Conservation (phyloP, 2,797 vertebrate species). For the Hippocampus kuda region DNA sequence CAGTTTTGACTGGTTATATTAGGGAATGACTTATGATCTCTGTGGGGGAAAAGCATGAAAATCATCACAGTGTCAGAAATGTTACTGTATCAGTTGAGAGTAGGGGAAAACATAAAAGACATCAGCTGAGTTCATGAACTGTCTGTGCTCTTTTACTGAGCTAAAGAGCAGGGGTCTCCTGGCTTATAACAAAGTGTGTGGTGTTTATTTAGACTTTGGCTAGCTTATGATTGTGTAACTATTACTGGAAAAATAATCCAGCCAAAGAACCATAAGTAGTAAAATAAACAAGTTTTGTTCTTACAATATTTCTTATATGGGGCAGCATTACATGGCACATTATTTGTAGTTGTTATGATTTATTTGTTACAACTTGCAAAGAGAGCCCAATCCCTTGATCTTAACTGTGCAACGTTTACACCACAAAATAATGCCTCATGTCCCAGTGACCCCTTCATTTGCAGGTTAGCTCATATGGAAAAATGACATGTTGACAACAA, state of each 20-base stretch:
- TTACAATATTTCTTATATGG: not conserved
- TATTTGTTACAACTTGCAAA: not conserved
- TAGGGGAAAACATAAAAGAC: not conserved
- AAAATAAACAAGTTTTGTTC: not conserved
- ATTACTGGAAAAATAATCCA: not conserved
- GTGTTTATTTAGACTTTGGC: constrained; percentile 21
- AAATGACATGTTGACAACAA: not conserved
- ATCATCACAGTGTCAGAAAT: not conserved
- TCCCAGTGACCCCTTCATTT: not conserved
- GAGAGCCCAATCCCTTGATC: not conserved
- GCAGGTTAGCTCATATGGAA: not conserved
- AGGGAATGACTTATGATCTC: not conserved
- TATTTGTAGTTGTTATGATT: not conserved
- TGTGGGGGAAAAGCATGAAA: not conserved
- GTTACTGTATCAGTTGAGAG: not conserved
- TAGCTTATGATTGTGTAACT: constrained; percentile 15
- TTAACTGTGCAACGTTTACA: not conserved
- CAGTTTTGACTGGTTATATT: not conserved
- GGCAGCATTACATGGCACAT: not conserved
- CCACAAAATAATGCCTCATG: not conserved
- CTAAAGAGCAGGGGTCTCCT: not conserved
- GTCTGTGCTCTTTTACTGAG: not conserved
- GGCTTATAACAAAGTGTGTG: not conserved
- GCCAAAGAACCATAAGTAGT: not conserved
- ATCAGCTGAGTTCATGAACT: not conserved